Percentiles rank a stretch among this genome's conserved stretches.
Evolutionary conservation across 2,797 vertebrate species (phyloP).

Genomic region (Echeneis naucrates): DNA sequence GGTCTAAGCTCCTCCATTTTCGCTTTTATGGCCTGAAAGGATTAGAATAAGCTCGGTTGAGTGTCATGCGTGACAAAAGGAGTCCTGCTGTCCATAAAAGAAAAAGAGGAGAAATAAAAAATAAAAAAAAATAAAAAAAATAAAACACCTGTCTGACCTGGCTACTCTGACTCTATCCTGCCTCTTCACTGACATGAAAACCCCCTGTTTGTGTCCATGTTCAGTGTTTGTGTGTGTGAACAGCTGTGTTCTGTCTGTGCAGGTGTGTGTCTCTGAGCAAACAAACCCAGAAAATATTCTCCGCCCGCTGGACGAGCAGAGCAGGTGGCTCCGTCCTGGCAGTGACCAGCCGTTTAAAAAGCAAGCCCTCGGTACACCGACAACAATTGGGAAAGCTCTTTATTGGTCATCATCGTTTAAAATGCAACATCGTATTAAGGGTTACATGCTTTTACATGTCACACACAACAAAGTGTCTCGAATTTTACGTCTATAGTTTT

Average conservation of each 20-base stretch:
- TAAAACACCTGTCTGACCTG: constrained; percentile 82
- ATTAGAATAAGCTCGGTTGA: constrained; percentile 99
- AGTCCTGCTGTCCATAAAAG: constrained; percentile 69
- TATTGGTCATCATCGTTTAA: constrained; percentile 98
- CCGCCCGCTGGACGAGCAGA: constrained; percentile 73
- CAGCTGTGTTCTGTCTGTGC: constrained; percentile 59
- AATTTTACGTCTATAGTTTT: constrained; percentile 82
- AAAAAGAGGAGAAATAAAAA: constrained; percentile 47
- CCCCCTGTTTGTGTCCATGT: constrained; percentile 56
- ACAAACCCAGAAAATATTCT: constrained; percentile 68
- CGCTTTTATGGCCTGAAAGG: constrained; percentile 98
- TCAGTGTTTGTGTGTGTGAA: constrained; percentile 50
- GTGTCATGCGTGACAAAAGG: constrained; percentile 89
- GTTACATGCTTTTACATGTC: constrained; percentile 98
- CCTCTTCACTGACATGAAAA: constrained; percentile 70
- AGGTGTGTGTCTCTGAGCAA: constrained; percentile 72
- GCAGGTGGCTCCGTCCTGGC: constrained; percentile 67
- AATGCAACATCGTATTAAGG: constrained; percentile 99
- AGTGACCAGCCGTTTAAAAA: constrained; percentile 86
- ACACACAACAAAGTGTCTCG: constrained; percentile 97
- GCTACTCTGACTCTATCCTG: constrained; percentile 86
- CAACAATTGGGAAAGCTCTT: constrained; percentile 99
- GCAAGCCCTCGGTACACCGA: constrained; percentile 95
- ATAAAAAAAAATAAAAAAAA: too few relatives aligned
- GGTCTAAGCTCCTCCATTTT: constrained; percentile 99